These are phyloP conservation scores for Lutjanus erythropterus DNA, from an alignment of 2,113 vertebrate genomes.

Conservation along the genomic window DNA sequence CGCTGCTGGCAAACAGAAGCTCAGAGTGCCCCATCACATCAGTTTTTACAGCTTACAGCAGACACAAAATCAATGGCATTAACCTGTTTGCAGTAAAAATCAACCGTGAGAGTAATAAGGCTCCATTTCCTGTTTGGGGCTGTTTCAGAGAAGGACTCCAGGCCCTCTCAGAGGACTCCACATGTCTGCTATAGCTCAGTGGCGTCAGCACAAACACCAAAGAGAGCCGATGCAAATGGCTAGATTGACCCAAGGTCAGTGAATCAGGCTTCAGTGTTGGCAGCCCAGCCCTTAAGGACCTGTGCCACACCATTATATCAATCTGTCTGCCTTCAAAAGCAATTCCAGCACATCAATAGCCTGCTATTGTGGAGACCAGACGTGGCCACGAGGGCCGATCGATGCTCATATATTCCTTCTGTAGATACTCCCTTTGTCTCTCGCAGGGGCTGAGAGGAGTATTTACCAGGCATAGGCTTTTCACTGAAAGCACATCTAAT, in stretches of 20 bases:
- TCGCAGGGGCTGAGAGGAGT: slow-evolving; percentile 38
- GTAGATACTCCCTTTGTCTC: slow-evolving; percentile 75
- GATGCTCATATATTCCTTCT: slow-evolving; percentile 79
- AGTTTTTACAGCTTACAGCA: slow-evolving; percentile 61
- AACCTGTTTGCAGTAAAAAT: slow-evolving; percentile 73
- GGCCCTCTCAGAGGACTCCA: slow-evolving; percentile 33
- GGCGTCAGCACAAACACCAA: slow-evolving; percentile 59
- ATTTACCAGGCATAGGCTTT: slow-evolving; percentile 66
- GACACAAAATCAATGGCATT: slow-evolving; percentile 79
- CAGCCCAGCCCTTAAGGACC: slow-evolving; percentile 73
- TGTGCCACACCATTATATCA: slow-evolving; percentile 78
- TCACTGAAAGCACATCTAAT: slow-evolving; percentile 52
- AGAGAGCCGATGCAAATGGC: slow-evolving; percentile 72
- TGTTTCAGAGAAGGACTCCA: slow-evolving; percentile 25
- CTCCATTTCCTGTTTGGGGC: slow-evolving; percentile 55
- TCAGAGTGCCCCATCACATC: slow-evolving; percentile 12
- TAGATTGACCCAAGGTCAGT: slow-evolving; percentile 81
- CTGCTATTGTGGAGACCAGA: slow-evolving; percentile 77
- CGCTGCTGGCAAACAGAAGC: slow-evolving; percentile 26
- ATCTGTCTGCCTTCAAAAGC: slow-evolving; percentile 84
- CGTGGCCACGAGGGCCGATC: slow-evolving; percentile 76
- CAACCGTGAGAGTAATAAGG: slow-evolving; percentile 62
- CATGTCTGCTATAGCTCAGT: slow-evolving; percentile 6
- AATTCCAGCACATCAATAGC: slow-evolving; percentile 82
- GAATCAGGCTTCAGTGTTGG: slow-evolving; percentile 77